phyloP scores from a whole-genome alignment of 2,113 vertebrate genomes.

The Melospiza georgiana region DNA sequence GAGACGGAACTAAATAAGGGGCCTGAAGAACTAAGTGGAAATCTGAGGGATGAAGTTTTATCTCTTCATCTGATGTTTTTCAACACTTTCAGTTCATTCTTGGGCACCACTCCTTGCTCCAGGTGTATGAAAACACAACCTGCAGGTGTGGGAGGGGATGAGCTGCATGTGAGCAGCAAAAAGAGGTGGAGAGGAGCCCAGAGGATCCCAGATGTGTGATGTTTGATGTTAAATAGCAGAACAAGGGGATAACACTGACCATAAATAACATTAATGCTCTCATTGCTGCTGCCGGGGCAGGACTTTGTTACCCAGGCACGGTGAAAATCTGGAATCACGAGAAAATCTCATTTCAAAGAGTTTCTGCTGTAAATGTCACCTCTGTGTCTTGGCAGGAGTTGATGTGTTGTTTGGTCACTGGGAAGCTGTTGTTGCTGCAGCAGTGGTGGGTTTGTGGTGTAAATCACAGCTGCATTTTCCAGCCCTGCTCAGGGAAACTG shows the following conservation, averaged over 20 bases:
- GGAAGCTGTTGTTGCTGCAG: fast-evolving
- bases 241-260: neutral
- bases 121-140: too few relatives aligned
- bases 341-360: neutral
- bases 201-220: fast-evolving
- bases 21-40: fast-evolving
- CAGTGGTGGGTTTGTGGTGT: fast-evolving
- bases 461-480: neutral
- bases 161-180: neutral
- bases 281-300: neutral
- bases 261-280: neutral
- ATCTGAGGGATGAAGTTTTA: neutral
- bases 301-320: neutral
- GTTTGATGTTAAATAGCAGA: fast-evolving
- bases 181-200: neutral
- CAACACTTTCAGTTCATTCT: neutral
- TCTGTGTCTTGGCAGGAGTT: neutral
- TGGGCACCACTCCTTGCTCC: neutral
- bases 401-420: fast-evolving
- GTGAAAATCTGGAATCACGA: fast-evolving
- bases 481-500: neutral
- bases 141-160: neutral
- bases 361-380: neutral
- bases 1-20: neutral
- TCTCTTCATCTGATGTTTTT: neutral